Base-by-base conservation (phyloP, 2,888 invertebrate species). In the Melanostoma scalare region DNA sequence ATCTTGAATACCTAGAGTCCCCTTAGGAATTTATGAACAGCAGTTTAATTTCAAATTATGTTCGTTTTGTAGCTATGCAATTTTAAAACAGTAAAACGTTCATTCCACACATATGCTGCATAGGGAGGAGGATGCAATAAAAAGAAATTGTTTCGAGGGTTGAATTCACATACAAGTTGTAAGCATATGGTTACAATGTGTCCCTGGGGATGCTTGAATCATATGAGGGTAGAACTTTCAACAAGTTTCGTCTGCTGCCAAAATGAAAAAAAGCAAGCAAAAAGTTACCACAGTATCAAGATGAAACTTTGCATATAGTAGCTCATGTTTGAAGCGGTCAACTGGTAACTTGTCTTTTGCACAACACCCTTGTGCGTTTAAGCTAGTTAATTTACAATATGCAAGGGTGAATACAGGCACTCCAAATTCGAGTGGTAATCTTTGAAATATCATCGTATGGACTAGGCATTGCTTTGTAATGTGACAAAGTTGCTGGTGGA, bases 161-260 rank as follows among this genome's bases (percentile, higher is more conserved):
- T 65, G 58, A 72, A 46, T 78, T 72, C 40, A 35, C 36, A 76
- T 52, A 10, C 40, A 40, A 67, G 65, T 60, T 53, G 40, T 56
- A 9, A 52, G 36, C 78, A 79, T 79, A 79, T 79, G 79, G 61
- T 55, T 44, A 38, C n/a, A 63, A 79, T 72, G 46, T 68, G 79
- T 63, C 79, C 55, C 73, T 10, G 56, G 52, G 68, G 48, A 42
- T 40, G 20, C 36, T 63, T 44, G 44, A 44, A 46, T 10, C 33
- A 56, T 48, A 61, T 63, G 20, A 77, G 76, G 76, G 76, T 69
- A 56, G 6, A 42, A 50, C 61, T 77, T 77, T 77, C 76, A 63
- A 69, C 76, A 76, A 76, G 68, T 76, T 61, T 69, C 61, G 46
- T 46, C 9, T 31, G 35, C 35, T 9, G 36, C 35, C 44, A n/a